Percentiles rank a stretch among this genome's conserved stretches.
phyloP scores from a whole-genome alignment of 2,888 invertebrate genomes.

The Tenthredo mesomela region DNA sequence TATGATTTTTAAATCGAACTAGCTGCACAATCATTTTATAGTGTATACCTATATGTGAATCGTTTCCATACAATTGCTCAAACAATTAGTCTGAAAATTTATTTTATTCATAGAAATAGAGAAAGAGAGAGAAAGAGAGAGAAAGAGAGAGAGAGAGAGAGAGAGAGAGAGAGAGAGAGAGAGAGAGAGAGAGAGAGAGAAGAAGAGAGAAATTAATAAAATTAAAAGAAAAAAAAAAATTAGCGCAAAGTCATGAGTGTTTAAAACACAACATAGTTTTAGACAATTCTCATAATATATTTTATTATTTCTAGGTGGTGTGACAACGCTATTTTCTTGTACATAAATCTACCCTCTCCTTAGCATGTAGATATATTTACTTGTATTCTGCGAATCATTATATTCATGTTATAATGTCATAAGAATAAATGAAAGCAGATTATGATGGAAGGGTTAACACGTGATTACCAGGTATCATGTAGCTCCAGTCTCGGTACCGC shows the following conservation, averaged over 20 bases:
- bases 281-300: slow-evolving; percentile 43
- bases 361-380: slow-evolving; percentile 3
- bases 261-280: slow-evolving; percentile 65
- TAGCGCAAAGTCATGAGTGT: not conserved
- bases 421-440: slow-evolving; percentile 54
- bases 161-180: no score
- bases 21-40: slow-evolving; percentile 15
- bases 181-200: not conserved
- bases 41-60: not conserved
- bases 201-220: no score
- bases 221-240: not conserved
- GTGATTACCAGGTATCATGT: slow-evolving; percentile 78
- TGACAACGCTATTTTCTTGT: slow-evolving; percentile 65
- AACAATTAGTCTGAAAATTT: not conserved
- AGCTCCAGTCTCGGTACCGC: slow-evolving; percentile 75
- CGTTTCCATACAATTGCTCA: not conserved
- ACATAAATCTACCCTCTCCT: slow-evolving; percentile 36
- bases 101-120: not conserved
- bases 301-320: slow-evolving; percentile 76
- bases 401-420: slow-evolving; percentile 54
- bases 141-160: not conserved
- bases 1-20: slow-evolving; percentile 1
- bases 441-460: slow-evolving; percentile 75
- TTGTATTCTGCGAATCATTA: slow-evolving; percentile 35
- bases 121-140: not conserved